These are phyloP conservation scores for Tipula unca DNA, from an alignment of 2,888 invertebrate genomes.

Conservation along the genomic window DNA sequence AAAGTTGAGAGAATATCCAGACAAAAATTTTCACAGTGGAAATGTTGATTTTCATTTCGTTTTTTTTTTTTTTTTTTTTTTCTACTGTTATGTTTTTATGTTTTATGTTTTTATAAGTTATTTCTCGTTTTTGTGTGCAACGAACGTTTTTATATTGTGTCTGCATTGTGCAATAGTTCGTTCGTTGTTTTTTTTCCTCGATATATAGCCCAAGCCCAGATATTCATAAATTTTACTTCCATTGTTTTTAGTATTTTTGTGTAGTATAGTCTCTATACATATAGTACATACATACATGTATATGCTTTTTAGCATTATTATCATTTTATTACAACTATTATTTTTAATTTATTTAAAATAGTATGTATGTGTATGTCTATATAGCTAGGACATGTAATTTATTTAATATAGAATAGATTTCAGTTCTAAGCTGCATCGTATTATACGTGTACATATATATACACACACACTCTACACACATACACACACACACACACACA, in stretches of 20 bases:
- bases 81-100: not conserved
- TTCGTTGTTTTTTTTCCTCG: not conserved
- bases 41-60: not conserved
- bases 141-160: not conserved
- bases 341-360: slow-evolving; percentile 1
- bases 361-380: not conserved
- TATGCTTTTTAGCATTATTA: not conserved
- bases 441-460: not conserved
- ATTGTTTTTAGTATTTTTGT: not conserved
- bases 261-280: not conserved
- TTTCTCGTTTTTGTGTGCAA: slow-evolving; percentile 2
- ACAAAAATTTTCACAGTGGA: not conserved
- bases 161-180: not conserved
- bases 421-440: not conserved
- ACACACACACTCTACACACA: not conserved
- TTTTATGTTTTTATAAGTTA: not conserved
- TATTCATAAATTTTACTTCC: not conserved
- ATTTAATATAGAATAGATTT: not conserved
- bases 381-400: not conserved
- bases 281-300: not conserved
- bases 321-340: not conserved
- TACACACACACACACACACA: not conserved
- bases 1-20: not conserved
- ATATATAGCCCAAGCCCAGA: not conserved
- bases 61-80: not conserved